These are phyloP conservation scores for Apomyelois bistriatella DNA, from an alignment of 2,888 invertebrate genomes.

Conservation along the genomic window DNA sequence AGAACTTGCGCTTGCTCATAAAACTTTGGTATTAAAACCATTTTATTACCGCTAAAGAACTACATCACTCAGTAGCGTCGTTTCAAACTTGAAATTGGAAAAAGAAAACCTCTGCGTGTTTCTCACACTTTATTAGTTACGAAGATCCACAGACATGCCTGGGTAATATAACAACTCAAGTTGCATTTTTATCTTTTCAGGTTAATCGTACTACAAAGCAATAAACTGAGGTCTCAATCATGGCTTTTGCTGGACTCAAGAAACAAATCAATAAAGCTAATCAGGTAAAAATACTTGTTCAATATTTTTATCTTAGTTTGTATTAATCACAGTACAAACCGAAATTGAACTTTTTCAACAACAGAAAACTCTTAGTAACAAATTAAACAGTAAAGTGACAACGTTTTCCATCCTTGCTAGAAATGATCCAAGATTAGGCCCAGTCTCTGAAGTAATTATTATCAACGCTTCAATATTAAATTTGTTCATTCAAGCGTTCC, in stretches of 20 bases:
- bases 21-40: constrained; percentile 49
- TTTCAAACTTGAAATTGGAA: constrained; percentile 2
- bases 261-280: constrained; percentile 99
- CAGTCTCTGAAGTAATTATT: neutral
- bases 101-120: constrained; percentile 1
- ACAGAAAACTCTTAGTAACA: neutral
- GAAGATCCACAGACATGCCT: too few relatives aligned
- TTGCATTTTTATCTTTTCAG: constrained; percentile 40
- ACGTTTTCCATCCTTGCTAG: neutral
- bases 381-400: neutral
- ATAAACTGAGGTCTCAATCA: constrained; percentile 68
- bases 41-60: constrained; percentile 40
- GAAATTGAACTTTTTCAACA: neutral
- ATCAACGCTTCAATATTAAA: constrained; percentile 3
- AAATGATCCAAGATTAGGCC: constrained; percentile 1
- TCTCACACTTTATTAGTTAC: constrained; percentile 2
- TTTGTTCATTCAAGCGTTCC: constrained; percentile 1
- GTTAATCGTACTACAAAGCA: constrained; percentile 23
- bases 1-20: constrained; percentile 41
- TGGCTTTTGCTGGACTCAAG: constrained; percentile 99
- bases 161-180: neutral
- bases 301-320: constrained; percentile 17
- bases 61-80: constrained; percentile 4
- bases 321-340: neutral
- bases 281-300: constrained; percentile 85